Percentiles rank a stretch among this genome's conserved stretches.
These are phyloP conservation scores for Chloroceryle inda DNA, from an alignment of 2,797 vertebrate species.

Conservation along the genomic window DNA sequence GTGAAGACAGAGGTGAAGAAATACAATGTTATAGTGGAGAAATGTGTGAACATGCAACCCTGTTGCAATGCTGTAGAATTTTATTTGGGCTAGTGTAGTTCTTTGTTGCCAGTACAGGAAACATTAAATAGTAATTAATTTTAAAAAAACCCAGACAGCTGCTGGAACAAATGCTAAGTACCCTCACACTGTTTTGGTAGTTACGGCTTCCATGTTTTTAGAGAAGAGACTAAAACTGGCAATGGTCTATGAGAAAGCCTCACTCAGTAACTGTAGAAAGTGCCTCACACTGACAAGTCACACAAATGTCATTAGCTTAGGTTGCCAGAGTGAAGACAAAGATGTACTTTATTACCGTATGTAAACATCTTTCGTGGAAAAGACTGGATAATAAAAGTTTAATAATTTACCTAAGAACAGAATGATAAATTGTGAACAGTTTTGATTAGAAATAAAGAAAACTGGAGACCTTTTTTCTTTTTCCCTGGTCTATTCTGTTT, in stretches of 20 bases:
- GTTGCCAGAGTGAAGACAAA: not conserved
- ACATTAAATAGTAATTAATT: not conserved
- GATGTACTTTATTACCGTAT: not conserved
- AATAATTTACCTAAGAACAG: not conserved
- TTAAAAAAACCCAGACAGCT: not conserved
- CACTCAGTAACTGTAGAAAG: not conserved
- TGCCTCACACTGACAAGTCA: not conserved
- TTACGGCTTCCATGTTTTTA: not conserved
- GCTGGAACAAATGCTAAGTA: not conserved
- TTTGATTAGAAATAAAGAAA: not conserved
- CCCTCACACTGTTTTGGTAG: not conserved
- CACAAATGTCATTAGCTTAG: not conserved
- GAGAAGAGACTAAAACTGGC: not conserved
- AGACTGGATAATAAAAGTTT: not conserved
- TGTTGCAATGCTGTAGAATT: not conserved
- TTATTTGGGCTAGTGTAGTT: not conserved
- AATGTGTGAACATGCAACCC: not conserved
- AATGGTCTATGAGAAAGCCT: not conserved
- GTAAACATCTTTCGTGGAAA: not conserved
- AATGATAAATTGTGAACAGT: not conserved
- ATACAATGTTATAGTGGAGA: not conserved
- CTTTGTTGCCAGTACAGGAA: not conserved
- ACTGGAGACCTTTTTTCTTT: accelerated
- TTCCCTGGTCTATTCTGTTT: not conserved
- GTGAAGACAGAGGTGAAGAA: not conserved